Percentiles rank a stretch among this genome's conserved stretches.
These are phyloP conservation scores for Himantopus leucocephalus DNA, from an alignment of 2,113 vertebrate genomes.

Conservation along the genomic window DNA sequence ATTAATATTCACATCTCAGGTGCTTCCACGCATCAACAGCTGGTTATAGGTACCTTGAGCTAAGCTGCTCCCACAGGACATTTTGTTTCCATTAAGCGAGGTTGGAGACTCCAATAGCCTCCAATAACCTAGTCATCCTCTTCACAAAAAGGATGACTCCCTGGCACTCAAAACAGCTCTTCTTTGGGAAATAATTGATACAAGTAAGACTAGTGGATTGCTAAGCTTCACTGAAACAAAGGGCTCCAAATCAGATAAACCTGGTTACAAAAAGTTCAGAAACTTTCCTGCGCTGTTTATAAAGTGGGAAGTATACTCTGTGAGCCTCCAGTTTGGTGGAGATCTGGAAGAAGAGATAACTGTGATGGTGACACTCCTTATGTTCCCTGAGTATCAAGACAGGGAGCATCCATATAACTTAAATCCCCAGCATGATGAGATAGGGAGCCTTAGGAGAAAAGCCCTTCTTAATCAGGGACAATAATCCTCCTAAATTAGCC, in stretches of 20 bases:
- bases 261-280: neutral
- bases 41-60: neutral
- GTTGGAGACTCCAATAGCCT: neutral
- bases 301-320: neutral
- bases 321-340: neutral
- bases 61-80: neutral
- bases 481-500: neutral
- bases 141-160: neutral
- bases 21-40: neutral
- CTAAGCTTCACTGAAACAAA: neutral
- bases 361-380: neutral
- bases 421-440: neutral
- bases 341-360: neutral
- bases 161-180: neutral
- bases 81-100: neutral
- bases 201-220: neutral
- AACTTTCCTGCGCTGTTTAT: neutral
- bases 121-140: neutral
- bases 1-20: neutral
- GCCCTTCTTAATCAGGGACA: neutral
- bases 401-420: neutral
- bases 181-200: neutral
- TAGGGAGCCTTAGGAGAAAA: neutral
- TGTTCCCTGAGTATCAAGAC: neutral
- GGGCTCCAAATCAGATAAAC: neutral